Percentiles rank a stretch among this genome's conserved stretches.
Evolutionary conservation across 2,888 invertebrate species (phyloP).

Genomic region (Polydrusus cervinus): DNA sequence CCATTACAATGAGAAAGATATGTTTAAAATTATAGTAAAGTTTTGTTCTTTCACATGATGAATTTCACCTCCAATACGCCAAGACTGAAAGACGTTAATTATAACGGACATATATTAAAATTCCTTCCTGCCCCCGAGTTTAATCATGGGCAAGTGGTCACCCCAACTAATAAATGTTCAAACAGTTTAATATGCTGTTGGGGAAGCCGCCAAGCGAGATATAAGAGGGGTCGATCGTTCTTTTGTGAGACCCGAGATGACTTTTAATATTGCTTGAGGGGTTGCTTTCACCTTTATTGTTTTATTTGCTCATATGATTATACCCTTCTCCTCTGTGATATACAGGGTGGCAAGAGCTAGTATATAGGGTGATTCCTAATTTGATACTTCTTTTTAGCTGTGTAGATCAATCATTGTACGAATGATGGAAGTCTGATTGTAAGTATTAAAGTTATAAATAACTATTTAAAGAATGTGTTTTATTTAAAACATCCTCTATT

Average conservation of each 20-base stretch:
- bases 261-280: constrained; percentile 53
- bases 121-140: constrained; percentile 65
- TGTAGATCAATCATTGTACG: constrained; percentile 47
- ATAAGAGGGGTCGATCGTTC: constrained; percentile 59
- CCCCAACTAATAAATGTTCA: constrained; percentile 70
- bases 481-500: constrained; percentile 22
- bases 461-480: constrained; percentile 44
- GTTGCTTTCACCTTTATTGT: constrained; percentile 53
- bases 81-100: constrained; percentile 64
- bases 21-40: no score
- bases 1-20: no score
- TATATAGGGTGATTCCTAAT: no score
- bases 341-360: neutral
- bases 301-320: constrained; percentile 48
- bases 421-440: constrained; percentile 61
- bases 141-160: constrained; percentile 69
- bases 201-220: constrained; percentile 59
- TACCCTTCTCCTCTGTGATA: constrained; percentile 14
- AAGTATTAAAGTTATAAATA: constrained; percentile 61
- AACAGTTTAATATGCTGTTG: constrained; percentile 66
- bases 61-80: constrained; percentile 5
- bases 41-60: neutral
- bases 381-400: constrained; percentile 60
- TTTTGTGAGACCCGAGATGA: constrained; percentile 54
- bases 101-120: constrained; percentile 69